phyloP scores from a whole-genome alignment of 2,888 invertebrate genomes.

The Stenodera caucasica region DNA sequence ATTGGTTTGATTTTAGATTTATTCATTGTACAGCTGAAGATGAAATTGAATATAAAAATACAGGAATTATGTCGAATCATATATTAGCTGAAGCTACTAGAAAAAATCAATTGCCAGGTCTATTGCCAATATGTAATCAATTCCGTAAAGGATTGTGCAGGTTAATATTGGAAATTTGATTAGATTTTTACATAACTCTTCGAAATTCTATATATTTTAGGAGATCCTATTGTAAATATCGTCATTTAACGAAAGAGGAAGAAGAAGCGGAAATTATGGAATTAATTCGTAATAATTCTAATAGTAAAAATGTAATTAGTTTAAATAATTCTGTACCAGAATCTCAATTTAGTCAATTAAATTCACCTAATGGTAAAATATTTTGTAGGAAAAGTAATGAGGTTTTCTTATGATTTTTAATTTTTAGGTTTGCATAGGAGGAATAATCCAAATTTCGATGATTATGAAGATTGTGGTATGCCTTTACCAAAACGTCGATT shows the following conservation, averaged over 20 bases:
- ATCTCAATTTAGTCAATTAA: slow-evolving; percentile 32
- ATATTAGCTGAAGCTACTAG: slow-evolving; percentile 54
- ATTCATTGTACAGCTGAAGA: slow-evolving; percentile 77
- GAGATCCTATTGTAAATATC: slow-evolving; percentile 51
- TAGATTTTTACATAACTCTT: too few species aligned
- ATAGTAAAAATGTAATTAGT: slow-evolving; percentile 31
- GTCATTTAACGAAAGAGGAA: slow-evolving; percentile 52
- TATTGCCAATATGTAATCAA: slow-evolving; percentile 58
- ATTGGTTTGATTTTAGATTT: slow-evolving; percentile 58
- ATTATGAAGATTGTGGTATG: slow-evolving; percentile 49
- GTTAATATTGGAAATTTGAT: too few species aligned
- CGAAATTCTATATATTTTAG: too few species aligned
- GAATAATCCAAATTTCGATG: slow-evolving; percentile 44
- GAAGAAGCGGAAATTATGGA: slow-evolving; percentile 53
- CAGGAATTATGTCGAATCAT: slow-evolving; percentile 70
- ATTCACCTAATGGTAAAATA: slow-evolving; percentile 31
- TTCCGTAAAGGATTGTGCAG: slow-evolving; percentile 59
- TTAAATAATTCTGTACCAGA: slow-evolving; percentile 31
- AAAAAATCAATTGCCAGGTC: slow-evolving; percentile 54
- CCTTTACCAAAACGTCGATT: slow-evolving; percentile 51
- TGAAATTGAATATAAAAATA: slow-evolving; percentile 72
- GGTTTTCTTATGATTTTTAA: slow-evolving; percentile 13
- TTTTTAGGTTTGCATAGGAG: slow-evolving; percentile 34
- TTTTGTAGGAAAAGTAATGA: slow-evolving; percentile 11
- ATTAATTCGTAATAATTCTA: slow-evolving; percentile 46